These are phyloP conservation scores for Chrysolophus pictus DNA, from an alignment of 2,797 vertebrate species.

Conservation along the genomic window DNA sequence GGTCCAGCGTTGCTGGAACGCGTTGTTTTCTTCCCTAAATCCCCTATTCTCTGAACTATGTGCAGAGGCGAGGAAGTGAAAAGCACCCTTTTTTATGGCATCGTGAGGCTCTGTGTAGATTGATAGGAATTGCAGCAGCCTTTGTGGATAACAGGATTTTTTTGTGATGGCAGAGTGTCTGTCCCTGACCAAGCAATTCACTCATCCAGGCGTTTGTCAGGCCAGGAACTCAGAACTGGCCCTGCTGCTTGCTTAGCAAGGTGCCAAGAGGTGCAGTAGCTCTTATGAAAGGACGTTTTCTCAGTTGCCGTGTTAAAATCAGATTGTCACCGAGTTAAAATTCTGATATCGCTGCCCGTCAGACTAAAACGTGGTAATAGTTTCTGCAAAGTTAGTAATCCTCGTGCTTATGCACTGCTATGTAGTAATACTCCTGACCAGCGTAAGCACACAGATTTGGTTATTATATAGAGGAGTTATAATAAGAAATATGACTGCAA, in stretches of 20 bases:
- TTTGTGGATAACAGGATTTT: neutral
- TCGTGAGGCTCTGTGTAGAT: neutral
- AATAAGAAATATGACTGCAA: slow-evolving; percentile 85
- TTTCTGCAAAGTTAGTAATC: slow-evolving; percentile 77
- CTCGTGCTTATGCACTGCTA: slow-evolving; percentile 64
- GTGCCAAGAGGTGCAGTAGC: slow-evolving; percentile 1
- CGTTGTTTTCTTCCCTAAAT: neutral
- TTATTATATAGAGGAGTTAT: slow-evolving; percentile 83
- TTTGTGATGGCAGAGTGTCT: neutral
- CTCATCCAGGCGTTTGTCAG: neutral
- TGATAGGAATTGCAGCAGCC: neutral
- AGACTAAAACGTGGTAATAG: slow-evolving; percentile 45
- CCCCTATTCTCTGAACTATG: neutral
- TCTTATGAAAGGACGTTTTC: neutral
- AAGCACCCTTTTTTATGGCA: neutral
- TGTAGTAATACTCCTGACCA: slow-evolving; percentile 72
- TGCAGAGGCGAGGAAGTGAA: neutral
- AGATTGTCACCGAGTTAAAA: slow-evolving; percentile 57
- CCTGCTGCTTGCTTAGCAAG: slow-evolving; percentile 20
- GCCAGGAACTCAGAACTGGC: slow-evolving; percentile 12
- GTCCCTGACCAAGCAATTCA: neutral
- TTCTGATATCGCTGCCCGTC: slow-evolving; percentile 59
- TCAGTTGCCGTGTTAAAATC: slow-evolving; percentile 1
- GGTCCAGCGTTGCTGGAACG: neutral
- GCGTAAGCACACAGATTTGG: slow-evolving; percentile 73